Evolutionary conservation across 2,888 invertebrate genomes (phyloP).

Genomic region (Dryobota labecula): DNA sequence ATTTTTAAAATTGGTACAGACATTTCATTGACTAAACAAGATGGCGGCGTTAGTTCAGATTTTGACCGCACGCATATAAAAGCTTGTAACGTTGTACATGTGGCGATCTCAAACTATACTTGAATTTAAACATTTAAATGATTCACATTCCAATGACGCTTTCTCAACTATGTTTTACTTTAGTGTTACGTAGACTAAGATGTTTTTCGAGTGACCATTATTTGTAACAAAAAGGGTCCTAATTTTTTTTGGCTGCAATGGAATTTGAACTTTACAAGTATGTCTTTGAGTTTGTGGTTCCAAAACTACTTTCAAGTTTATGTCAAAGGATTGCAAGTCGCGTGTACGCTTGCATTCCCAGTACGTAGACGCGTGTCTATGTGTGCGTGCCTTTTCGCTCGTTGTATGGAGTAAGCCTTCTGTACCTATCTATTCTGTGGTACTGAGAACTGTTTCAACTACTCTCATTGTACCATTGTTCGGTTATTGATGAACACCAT

Average conservation of each 20-base stretch:
- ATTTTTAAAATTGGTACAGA: no score
- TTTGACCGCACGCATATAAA: no score
- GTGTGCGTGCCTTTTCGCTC: background rate
- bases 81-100: no score
- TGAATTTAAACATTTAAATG: background rate
- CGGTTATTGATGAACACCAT: constrained; percentile 49
- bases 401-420: background rate
- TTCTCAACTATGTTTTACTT: background rate
- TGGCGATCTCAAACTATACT: background rate
- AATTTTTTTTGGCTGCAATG: background rate
- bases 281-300: background rate
- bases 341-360: background rate
- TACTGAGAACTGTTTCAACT: constrained; percentile 12
- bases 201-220: background rate
- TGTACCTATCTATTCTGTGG: background rate
- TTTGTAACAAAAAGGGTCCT: background rate
- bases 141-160: no score
- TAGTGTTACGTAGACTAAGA: background rate
- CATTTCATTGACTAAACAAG: no score
- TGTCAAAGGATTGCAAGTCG: background rate
- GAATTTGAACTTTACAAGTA: no score
- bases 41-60: no score
- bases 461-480: constrained; percentile 44
- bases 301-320: background rate
- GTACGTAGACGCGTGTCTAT: background rate